Evolutionary conservation across 2,888 invertebrate genomes (phyloP).

Genomic region (Sinohyriopsis cumingii): DNA sequence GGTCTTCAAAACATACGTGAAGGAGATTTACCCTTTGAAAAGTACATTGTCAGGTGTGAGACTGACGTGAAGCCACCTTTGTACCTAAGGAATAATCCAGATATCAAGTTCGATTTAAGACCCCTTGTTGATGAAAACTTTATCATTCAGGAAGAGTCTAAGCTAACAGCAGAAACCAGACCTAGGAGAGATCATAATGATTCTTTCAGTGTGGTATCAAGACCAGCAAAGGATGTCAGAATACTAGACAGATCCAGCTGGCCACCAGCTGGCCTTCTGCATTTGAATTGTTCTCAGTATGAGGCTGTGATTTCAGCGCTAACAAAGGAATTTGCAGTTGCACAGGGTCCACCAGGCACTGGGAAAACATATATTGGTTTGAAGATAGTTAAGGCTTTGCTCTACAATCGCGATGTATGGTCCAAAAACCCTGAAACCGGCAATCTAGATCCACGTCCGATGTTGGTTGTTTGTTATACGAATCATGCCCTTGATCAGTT

Average conservation of each 20-base stretch:
- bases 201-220: conserved; percentile 20
- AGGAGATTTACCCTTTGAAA: conserved; percentile 45
- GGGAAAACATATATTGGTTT: conserved; percentile 88
- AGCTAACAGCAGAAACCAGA: conserved; percentile 11
- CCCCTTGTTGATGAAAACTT: conserved; percentile 46
- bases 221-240: conserved; percentile 20
- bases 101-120: conserved; percentile 36
- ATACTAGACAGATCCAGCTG: conserved; percentile 18
- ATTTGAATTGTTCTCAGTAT: conserved; percentile 63
- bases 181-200: conserved; percentile 12
- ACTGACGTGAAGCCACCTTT: conserved; percentile 31
- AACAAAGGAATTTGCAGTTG: conserved; percentile 64
- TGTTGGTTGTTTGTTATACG: conserved; percentile 70
- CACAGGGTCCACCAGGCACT: conserved; percentile 85
- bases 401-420: conserved; percentile 76
- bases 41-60: conserved; percentile 43
- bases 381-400: conserved; percentile 79
- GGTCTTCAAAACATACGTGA: conserved; percentile 77
- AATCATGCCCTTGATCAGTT: conserved; percentile 72
- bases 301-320: conserved; percentile 62
- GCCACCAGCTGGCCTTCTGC: conserved; percentile 47
- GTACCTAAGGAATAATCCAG: conserved; percentile 28
- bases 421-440: conserved; percentile 34
- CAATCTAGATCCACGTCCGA: conserved; percentile 54
- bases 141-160: conserved; percentile 12